Percentiles rank a stretch among this genome's conserved stretches.
phyloP scores from a whole-genome alignment of 2,888 invertebrate species.

The Eupelmus urozonus region DNA sequence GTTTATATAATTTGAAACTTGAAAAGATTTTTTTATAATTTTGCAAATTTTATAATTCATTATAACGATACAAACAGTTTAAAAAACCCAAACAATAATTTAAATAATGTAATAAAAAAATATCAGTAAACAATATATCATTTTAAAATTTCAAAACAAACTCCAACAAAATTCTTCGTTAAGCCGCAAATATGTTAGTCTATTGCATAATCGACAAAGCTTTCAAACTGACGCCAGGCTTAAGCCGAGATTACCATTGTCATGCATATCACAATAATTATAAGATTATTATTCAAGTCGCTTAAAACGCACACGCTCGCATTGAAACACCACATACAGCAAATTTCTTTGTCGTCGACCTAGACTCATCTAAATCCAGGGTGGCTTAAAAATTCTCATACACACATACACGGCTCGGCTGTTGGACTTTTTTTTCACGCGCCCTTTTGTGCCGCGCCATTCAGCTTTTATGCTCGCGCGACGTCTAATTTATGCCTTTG shows the following conservation, averaged over 20 bases:
- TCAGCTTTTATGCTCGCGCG: conserved; percentile 27
- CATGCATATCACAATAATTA: conserved; percentile 38
- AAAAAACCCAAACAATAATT: too few relatives aligned
- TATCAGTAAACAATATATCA: neutral
- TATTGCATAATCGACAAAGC: conserved; percentile 11
- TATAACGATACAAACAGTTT: too few relatives aligned
- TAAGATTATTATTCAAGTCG: conserved; percentile 26
- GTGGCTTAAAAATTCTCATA: neutral
- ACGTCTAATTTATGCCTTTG: conserved; percentile 52
- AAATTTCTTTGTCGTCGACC: neutral
- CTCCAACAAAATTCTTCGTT: neutral
- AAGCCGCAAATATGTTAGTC: neutral
- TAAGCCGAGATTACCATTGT: conserved; percentile 36
- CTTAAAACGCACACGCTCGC: neutral
- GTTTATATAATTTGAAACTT: too few relatives aligned
- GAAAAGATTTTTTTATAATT: too few relatives aligned
- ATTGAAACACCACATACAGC: neutral
- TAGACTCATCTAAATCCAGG: neutral
- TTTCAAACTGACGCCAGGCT: conserved; percentile 4
- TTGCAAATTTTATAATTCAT: too few relatives aligned
- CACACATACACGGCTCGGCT: neutral
- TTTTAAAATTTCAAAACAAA: neutral
- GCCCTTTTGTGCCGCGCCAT: conserved; percentile 19
- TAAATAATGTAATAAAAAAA: too few relatives aligned
- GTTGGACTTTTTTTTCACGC: conserved; percentile 34